phyloP scores from a whole-genome alignment of 1,140 invertebrate genomes.

The Pogonus chalceus region DNA sequence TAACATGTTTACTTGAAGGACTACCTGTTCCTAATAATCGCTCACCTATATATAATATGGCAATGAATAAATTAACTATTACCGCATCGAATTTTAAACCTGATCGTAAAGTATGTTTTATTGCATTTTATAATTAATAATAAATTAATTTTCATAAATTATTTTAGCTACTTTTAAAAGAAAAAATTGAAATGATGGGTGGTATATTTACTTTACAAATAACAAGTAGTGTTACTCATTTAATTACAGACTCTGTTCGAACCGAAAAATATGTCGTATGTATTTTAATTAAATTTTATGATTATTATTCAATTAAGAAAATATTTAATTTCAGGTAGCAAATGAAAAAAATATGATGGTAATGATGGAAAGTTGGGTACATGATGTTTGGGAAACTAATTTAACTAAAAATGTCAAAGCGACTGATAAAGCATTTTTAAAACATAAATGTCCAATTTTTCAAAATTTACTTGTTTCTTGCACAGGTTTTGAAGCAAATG shows the following conservation, averaged over 20 bases:
- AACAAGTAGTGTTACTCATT: constrained; percentile 65
- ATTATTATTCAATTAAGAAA: constrained; percentile 7
- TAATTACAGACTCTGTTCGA: constrained; percentile 63
- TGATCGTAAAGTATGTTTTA: constrained; percentile 1
- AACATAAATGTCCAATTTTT: constrained; percentile 66
- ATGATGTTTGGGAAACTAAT: constrained; percentile 65
- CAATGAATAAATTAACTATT: constrained; percentile 53
- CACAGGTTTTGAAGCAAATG: constrained; percentile 53
- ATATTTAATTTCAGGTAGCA: constrained; percentile 50
- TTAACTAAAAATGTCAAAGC: constrained; percentile 49
- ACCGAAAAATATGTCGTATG: constrained; percentile 65
- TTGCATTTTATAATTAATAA: constrained; percentile 14
- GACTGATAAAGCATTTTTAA: constrained; percentile 50
- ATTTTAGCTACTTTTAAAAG: constrained; percentile 50
- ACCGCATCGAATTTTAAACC: constrained; percentile 1
- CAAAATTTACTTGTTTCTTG: constrained; percentile 67
- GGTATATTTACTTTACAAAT: constrained; percentile 64
- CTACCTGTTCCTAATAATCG: constrained; percentile 62
- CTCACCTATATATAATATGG: constrained; percentile 67
- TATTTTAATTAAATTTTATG: constrained; percentile 14
- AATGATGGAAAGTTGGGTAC: constrained; percentile 70
- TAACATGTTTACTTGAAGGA: constrained; percentile 58
- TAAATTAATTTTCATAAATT: not conserved
- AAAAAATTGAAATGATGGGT: constrained; percentile 71
- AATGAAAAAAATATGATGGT: constrained; percentile 57